These are phyloP conservation scores for Pseudococcus longispinus DNA, from an alignment of 2,888 invertebrate species.

Conservation along the genomic window DNA sequence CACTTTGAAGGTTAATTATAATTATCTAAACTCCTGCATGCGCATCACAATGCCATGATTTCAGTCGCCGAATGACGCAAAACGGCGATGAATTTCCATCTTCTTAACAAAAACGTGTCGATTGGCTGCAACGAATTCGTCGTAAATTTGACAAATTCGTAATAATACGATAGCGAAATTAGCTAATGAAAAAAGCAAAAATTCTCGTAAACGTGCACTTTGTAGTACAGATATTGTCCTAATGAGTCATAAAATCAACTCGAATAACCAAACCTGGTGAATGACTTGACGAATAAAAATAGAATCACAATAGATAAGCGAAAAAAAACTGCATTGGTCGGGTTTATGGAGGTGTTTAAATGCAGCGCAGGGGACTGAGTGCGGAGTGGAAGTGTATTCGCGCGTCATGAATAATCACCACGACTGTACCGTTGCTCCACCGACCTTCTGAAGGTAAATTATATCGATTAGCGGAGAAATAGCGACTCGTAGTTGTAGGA, in stretches of 20 bases:
- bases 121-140: neutral
- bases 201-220: neutral
- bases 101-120: neutral
- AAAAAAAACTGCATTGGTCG: neutral
- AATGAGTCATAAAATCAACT: neutral
- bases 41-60: too few relatives aligned
- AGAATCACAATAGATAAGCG: neutral
- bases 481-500: neutral
- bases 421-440: neutral
- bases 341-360: neutral
- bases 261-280: neutral
- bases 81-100: neutral
- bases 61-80: neutral
- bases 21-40: too few relatives aligned
- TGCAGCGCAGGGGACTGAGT: neutral
- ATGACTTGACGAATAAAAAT: neutral
- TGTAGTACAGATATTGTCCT: neutral
- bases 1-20: too few relatives aligned
- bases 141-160: neutral
- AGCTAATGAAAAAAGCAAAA: neutral
- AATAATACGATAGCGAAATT: neutral
- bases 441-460: slow-evolving; percentile 44
- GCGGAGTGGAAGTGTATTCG: neutral
- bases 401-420: neutral
- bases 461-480: slow-evolving; percentile 1